Evolutionary conservation across 2,888 invertebrate genomes (phyloP).

Genomic region (Machimus rusticus): DNA sequence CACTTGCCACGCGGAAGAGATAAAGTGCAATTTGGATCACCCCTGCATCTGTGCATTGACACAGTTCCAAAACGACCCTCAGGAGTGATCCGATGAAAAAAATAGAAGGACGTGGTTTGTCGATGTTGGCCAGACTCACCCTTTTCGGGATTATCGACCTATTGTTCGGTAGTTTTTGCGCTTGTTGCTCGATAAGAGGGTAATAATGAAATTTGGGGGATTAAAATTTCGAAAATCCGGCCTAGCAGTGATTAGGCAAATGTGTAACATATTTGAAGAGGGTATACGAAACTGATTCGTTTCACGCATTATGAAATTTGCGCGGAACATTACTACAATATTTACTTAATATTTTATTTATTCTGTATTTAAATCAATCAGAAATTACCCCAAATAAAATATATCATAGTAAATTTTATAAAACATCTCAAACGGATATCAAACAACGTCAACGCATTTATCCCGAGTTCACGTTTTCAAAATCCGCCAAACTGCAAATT

Average conservation of each 20-base stretch:
- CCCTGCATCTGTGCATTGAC: slow-evolving; percentile 17
- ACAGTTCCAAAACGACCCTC: background rate
- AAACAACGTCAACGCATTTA: too few relatives aligned
- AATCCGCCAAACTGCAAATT: too few relatives aligned
- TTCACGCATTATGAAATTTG: background rate
- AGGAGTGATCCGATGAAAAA: background rate
- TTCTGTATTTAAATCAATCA: too few relatives aligned
- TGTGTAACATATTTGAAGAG: slow-evolving; percentile 20
- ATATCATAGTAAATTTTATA: too few relatives aligned
- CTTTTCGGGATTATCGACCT: slow-evolving; percentile 30
- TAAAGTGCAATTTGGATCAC: background rate
- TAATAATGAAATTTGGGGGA: slow-evolving; percentile 33
- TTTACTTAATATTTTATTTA: too few relatives aligned
- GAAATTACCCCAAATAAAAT: background rate
- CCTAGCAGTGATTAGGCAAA: slow-evolving; percentile 18
- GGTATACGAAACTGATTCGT: background rate
- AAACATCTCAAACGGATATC: too few relatives aligned
- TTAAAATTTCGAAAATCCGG: background rate
- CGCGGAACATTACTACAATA: too few relatives aligned
- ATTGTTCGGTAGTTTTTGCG: slow-evolving; percentile 47
- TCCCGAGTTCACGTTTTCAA: too few relatives aligned
- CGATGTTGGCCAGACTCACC: background rate
- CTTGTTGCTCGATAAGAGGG: slow-evolving; percentile 26
- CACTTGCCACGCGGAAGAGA: slow-evolving; percentile 19
- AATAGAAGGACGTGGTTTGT: background rate